A percentile compares a stretch with the other conserved stretches of the same genome.
Evolutionary conservation across 2,797 vertebrate species (phyloP).

Genomic region (Siniperca obscura): DNA sequence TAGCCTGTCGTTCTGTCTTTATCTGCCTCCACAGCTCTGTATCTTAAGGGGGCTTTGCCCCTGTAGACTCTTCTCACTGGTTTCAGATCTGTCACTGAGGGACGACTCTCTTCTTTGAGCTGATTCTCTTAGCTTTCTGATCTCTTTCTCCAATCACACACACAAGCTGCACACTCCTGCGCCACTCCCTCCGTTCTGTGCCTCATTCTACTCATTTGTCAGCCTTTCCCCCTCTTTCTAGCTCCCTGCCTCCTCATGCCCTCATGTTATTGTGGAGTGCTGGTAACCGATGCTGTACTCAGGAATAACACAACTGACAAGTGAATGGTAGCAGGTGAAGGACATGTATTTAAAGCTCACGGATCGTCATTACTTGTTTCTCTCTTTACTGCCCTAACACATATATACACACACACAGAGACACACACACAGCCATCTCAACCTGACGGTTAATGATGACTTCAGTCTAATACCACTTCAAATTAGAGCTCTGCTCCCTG

Average conservation of each 20-base stretch:
- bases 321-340: conserved; percentile 39
- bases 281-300: conserved; percentile 57
- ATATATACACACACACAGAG: neutral
- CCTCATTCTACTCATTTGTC: conserved; percentile 74
- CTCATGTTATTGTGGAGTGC: conserved; percentile 61
- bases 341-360: conserved; percentile 30
- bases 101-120: conserved; percentile 47
- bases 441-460: conserved; percentile 6
- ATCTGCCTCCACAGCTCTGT: conserved; percentile 43
- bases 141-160: conserved; percentile 62
- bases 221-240: conserved; percentile 56
- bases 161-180: conserved; percentile 73
- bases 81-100: conserved; percentile 52
- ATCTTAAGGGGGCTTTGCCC: conserved; percentile 52
- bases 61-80: conserved; percentile 42
- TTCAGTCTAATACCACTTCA: conserved; percentile 7
- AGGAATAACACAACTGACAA: conserved; percentile 47
- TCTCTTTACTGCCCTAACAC: neutral
- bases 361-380: neutral
- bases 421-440: neutral
- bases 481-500: conserved; percentile 35
- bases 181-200: conserved; percentile 78
- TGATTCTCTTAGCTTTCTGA: conserved; percentile 71
- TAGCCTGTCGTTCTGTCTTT: conserved; percentile 42
- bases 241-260: conserved; percentile 65